Percentiles rank a stretch among this genome's conserved stretches.
phyloP scores from a whole-genome alignment of 2,797 vertebrate genomes.

The Falco berigora region DNA sequence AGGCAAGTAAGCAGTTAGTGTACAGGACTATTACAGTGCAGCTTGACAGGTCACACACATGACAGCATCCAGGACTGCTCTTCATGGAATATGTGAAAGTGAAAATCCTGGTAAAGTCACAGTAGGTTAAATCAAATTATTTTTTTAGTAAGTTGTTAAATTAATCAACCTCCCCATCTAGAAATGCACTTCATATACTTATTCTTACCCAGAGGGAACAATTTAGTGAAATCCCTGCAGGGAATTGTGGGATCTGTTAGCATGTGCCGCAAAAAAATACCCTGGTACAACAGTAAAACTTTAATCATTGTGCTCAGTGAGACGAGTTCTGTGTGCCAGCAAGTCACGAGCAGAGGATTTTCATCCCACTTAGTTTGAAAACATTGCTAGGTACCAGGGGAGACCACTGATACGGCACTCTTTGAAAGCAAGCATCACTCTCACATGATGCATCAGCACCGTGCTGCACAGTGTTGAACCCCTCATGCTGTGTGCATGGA shows the following conservation, averaged over 20 bases:
- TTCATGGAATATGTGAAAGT: not conserved
- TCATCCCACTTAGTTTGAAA: not conserved
- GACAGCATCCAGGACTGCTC: not conserved
- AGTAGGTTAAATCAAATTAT: not conserved
- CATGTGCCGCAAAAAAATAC: not conserved
- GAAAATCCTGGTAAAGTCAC: not conserved
- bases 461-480: not conserved
- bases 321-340: not conserved
- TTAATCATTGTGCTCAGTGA: fast-evolving
- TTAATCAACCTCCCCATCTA: not conserved
- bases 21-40: not conserved
- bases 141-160: not conserved
- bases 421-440: not conserved
- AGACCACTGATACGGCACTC: fast-evolving
- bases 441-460: not conserved
- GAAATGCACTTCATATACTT: not conserved
- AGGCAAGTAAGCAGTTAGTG: not conserved
- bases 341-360: not conserved
- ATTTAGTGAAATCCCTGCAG: not conserved
- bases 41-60: not conserved
- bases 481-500: not conserved
- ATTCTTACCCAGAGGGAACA: not conserved
- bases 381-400: not conserved
- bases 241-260: not conserved
- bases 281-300: not conserved